phyloP scores from a whole-genome alignment of 2,113 vertebrate species.

The Aspidoscelis tigris region DNA sequence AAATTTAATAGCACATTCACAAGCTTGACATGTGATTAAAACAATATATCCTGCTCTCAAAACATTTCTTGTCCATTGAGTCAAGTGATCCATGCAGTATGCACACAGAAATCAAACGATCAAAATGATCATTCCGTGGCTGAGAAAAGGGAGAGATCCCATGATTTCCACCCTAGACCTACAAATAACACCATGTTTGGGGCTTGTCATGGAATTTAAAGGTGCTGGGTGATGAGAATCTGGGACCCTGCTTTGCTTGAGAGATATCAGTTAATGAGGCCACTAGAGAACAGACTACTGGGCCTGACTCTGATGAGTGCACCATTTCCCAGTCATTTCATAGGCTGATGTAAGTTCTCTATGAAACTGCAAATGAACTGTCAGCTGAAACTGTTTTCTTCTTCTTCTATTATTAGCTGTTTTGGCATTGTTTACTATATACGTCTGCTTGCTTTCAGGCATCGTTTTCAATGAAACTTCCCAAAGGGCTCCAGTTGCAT shows the following conservation, averaged over 20 bases:
- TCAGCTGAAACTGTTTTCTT: background rate
- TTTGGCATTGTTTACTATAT: background rate
- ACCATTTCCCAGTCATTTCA: background rate
- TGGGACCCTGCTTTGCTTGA: conserved; percentile 52
- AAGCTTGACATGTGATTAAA: conserved; percentile 41
- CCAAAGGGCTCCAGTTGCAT: background rate
- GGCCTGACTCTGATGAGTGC: conserved; percentile 34
- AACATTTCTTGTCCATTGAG: conserved; percentile 56
- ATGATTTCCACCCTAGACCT: conserved; percentile 46
- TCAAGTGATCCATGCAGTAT: conserved; percentile 54
- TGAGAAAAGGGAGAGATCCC: conserved; percentile 32
- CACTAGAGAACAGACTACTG: conserved; percentile 68
- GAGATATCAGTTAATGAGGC: conserved; percentile 75
- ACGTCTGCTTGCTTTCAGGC: background rate
- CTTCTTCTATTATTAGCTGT: background rate
- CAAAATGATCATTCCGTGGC: conserved; percentile 26
- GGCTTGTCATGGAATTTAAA: conserved; percentile 75
- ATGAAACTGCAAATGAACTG: conserved; percentile 14
- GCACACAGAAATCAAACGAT: conserved; percentile 57
- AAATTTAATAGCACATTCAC: conserved; percentile 33
- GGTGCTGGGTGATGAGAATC: conserved; percentile 65
- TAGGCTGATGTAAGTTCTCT: conserved; percentile 12
- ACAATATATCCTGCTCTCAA: conserved; percentile 46
- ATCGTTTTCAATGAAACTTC: rapidly evolving
- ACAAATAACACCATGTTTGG: conserved; percentile 64